These are phyloP conservation scores for Leptopilina myrica DNA, from an alignment of 2,888 invertebrate genomes.

Conservation along the genomic window DNA sequence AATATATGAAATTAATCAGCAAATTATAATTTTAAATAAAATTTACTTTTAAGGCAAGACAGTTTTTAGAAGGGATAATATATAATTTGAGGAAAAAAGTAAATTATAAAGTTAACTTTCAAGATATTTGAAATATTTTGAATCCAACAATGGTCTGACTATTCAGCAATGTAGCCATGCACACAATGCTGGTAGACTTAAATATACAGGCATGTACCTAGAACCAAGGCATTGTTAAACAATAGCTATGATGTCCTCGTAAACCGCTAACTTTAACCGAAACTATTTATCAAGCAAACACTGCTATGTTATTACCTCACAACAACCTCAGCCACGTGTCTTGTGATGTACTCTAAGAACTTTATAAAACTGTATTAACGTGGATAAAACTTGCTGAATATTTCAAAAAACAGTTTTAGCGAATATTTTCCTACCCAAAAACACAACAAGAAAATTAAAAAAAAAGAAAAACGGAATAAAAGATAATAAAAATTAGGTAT, in stretches of 20 bases:
- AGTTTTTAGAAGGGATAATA: not conserved
- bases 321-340: constrained; percentile 25
- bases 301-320: constrained; percentile 62
- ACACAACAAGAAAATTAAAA: not conserved
- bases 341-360: constrained; percentile 6
- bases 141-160: constrained; percentile 36
- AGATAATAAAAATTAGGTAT: too few relatives aligned
- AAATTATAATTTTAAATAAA: too few relatives aligned
- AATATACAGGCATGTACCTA: constrained; percentile 48
- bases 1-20: too few relatives aligned
- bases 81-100: not conserved
- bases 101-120: not conserved
- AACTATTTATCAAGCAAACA: constrained; percentile 65
- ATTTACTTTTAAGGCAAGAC: too few relatives aligned
- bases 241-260: constrained; percentile 57
- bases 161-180: constrained; percentile 18
- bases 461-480: not conserved
- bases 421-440: not conserved
- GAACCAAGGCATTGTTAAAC: constrained; percentile 59
- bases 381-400: not conserved
- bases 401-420: not conserved
- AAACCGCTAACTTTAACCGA: constrained; percentile 55
- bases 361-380: constrained; percentile 9
- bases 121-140: constrained; percentile 7
- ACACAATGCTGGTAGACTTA: constrained; percentile 24